phyloP scores from a whole-genome alignment of 1,140 invertebrate species.

The Caenorhabditis latens region DNA sequence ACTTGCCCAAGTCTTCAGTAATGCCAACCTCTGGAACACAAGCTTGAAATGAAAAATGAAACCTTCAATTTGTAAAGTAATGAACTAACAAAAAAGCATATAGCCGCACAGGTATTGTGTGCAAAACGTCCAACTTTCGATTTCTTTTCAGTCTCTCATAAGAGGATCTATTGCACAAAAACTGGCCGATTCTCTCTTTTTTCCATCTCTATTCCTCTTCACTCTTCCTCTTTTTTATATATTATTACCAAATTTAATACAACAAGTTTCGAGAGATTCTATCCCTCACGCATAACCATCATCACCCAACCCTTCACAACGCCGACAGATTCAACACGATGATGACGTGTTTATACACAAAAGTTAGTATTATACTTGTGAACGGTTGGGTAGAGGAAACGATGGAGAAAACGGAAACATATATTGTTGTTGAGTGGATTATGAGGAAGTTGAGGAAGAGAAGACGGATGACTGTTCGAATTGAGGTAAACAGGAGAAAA shows the following conservation, averaged over 20 bases:
- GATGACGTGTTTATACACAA: constrained; percentile 47
- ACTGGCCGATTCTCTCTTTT: not conserved
- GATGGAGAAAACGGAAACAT: no score
- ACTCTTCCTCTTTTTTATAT: not conserved
- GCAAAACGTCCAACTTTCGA: not conserved
- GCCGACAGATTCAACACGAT: not conserved
- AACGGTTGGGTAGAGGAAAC: not conserved
- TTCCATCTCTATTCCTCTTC: not conserved
- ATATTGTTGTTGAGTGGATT: constrained; percentile 14
- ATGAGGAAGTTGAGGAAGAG: not conserved
- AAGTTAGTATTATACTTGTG: constrained; percentile 37
- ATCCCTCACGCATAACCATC: not conserved
- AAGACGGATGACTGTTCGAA: not conserved
- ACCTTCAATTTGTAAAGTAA: no score
- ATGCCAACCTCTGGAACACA: no score
- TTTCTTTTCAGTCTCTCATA: constrained; percentile 7
- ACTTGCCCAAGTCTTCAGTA: no score
- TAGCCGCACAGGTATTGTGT: not conserved
- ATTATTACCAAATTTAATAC: constrained; percentile 49
- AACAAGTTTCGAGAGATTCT: constrained; percentile 45
- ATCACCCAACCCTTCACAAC: not conserved
- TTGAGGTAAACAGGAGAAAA: not conserved
- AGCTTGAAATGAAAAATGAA: no score
- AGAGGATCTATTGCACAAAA: constrained; percentile 53
- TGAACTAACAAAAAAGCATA: not conserved